Conservation (phyloP, 2,888 invertebrate species). For the Ctena decussata region DNA sequence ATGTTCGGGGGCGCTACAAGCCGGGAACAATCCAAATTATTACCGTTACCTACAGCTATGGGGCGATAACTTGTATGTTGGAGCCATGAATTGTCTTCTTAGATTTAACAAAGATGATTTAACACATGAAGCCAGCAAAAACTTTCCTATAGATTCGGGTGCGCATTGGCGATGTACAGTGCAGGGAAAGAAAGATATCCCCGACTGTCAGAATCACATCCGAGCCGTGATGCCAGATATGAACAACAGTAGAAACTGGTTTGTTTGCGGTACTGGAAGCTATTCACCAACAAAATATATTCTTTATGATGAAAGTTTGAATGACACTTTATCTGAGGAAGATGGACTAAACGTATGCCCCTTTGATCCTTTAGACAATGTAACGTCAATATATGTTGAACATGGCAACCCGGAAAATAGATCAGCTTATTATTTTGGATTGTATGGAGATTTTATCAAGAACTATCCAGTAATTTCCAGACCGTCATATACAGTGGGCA, state of each 20-base stretch:
- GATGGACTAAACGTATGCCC: constrained; percentile 43
- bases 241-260: not conserved
- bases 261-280: constrained; percentile 53
- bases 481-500: constrained; percentile 30
- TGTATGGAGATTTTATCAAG: constrained; percentile 74
- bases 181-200: too few species aligned
- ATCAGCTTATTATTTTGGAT: constrained; percentile 75
- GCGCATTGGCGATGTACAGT: too few species aligned
- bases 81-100: too few species aligned
- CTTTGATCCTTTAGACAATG: constrained; percentile 56
- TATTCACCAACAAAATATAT: constrained; percentile 37
- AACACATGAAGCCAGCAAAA: too few species aligned
- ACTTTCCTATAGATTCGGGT: too few species aligned
- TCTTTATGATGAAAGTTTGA: too few species aligned
- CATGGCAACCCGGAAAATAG: constrained; percentile 73
- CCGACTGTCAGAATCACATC: constrained; percentile 61
- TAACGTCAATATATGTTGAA: constrained; percentile 64
- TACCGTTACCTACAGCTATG: too few species aligned
- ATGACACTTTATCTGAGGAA: too few species aligned
- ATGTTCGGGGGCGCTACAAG: too few species aligned
- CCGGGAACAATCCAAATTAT: too few species aligned
- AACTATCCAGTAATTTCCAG: constrained; percentile 71
- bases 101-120: too few species aligned
- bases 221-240: constrained; percentile 37
- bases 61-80: too few species aligned